Evolutionary conservation across 2,888 invertebrate genomes (phyloP), one percentile per base, ranked within the genome.

Genomic region (Drosophila monieri): DNA sequence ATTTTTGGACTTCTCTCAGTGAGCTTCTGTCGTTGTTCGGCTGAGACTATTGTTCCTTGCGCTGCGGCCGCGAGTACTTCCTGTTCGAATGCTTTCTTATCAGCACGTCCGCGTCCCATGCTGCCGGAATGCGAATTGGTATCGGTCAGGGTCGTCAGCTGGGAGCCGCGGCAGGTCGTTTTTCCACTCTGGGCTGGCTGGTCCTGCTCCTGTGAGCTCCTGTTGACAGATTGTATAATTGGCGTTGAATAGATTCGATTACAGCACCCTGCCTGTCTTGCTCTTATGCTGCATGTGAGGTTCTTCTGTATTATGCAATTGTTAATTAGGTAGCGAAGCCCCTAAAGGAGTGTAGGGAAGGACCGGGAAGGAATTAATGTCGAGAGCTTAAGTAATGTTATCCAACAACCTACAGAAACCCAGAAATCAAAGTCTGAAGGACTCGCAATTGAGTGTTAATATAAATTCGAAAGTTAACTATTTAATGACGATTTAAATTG

Each of bases 31-130:
- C 9, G 27, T 27, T 27, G 27, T 27, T 27, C 6, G 27, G 9
- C 18, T 30, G 27, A 30, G 53, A 46, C 69, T 55, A 67, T 56
- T 68, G 70, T 57, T 56, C 68, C 65, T 54, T 9, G 55, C 23
- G 41, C 12, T 41, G 41, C 30, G 12, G 15, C 41, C 41, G 30
- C 75, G 39, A 56, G 48, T 43, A 80, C 59, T 79, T 85, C 86
- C 79, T 85, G 80, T 76, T 79, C 54, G 66, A 67, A 58, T 52
- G 61, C 32, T 54, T 52, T 67, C 87, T 77, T 79, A 79, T 79
- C 86, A 77, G 67, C 65, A 48, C 57, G 47, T 44, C 66, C 46
- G 54, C 48, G 27, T 54, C 61, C 43, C 37, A 39, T 72, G 44
- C 32, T 25, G 15, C 21, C 46, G 37, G 30, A 55, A 30, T 14